Percentiles rank a stretch among this genome's conserved stretches.
Conservation (phyloP, 1,140 invertebrate genomes). For the Heliconius melpomene region DNA sequence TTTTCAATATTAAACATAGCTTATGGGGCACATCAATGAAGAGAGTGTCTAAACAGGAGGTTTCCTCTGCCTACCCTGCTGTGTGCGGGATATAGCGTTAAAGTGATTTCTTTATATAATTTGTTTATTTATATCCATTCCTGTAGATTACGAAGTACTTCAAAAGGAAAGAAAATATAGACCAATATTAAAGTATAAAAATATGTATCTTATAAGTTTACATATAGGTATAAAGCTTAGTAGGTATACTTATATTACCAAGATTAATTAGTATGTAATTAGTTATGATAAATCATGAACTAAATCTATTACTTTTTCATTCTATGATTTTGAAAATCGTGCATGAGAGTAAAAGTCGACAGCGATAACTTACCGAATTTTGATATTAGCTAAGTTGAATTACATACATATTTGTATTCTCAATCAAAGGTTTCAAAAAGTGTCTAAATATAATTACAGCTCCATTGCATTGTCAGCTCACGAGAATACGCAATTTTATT, state of each 20-base stretch:
- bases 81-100: too few relatives aligned
- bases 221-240: too few relatives aligned
- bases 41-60: too few relatives aligned
- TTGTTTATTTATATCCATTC: not conserved
- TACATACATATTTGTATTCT: not conserved
- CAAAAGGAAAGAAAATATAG: not conserved
- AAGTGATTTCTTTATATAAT: too few relatives aligned
- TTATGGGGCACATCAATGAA: not conserved
- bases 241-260: too few relatives aligned
- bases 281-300: too few relatives aligned
- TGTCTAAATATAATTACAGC: not conserved
- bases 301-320: conserved; percentile 20
- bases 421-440: not conserved
- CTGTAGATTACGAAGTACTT: not conserved
- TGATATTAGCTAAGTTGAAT: conserved; percentile 17
- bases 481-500: not conserved
- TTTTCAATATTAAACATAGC: too few relatives aligned
- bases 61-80: too few relatives aligned
- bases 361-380: conserved; percentile 21
- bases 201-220: not conserved
- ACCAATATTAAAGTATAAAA: not conserved
- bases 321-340: not conserved
- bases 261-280: too few relatives aligned
- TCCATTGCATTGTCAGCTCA: conserved; percentile 8
- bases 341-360: not conserved